A percentile compares a stretch with the other conserved stretches of the same genome.
Evolutionary conservation across 1,140 invertebrate genomes (phyloP).

Genomic region (Probaryconus sp.): DNA sequence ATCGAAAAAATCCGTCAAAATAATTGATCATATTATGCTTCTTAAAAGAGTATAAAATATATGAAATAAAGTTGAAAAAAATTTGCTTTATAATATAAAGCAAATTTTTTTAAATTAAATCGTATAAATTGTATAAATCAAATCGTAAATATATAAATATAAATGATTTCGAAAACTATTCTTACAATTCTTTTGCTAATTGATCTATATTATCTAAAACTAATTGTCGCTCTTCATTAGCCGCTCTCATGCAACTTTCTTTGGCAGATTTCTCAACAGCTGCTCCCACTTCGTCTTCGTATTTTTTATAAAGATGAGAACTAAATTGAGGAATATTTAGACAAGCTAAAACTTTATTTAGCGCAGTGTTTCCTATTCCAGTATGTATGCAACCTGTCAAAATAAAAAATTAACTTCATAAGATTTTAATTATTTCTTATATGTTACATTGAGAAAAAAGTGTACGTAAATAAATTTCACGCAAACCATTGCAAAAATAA

Average conservation of each 20-base stretch:
- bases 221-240: conserved; percentile 34
- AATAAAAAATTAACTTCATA: conserved; percentile 3
- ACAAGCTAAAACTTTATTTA: conserved; percentile 47
- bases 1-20: too few species aligned
- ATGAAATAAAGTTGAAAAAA: too few species aligned
- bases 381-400: conserved; percentile 28
- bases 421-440: conserved; percentile 10
- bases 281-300: conserved; percentile 45
- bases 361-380: conserved; percentile 26
- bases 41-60: too few species aligned
- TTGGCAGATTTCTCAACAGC: conserved; percentile 37
- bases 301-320: conserved; percentile 30
- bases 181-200: conserved; percentile 29
- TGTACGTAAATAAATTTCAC: too few species aligned
- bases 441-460: too few species aligned
- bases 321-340: conserved; percentile 21
- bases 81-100: too few species aligned
- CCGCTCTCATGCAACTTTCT: conserved; percentile 34
- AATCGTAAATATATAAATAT: too few species aligned
- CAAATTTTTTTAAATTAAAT: too few species aligned
- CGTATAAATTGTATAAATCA: too few species aligned
- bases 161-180: not conserved
- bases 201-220: conserved; percentile 30
- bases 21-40: too few species aligned
- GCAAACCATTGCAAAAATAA: too few species aligned